Conservation (phyloP, 1,140 invertebrate genomes). For the Sycophaga agraensis region DNA sequence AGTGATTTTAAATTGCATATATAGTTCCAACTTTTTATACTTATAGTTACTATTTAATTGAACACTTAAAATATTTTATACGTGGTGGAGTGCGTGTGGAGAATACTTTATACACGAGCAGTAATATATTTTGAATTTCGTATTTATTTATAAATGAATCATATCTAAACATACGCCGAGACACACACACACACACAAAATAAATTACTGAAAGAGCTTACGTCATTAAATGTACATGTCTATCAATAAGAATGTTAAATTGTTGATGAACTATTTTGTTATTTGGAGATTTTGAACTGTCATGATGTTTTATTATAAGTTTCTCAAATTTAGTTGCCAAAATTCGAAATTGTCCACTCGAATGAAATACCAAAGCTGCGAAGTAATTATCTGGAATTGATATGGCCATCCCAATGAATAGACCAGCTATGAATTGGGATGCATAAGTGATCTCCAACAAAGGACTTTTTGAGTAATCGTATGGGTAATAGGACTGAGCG, state of each 20-base stretch:
- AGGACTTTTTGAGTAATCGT: slow-evolving; percentile 4
- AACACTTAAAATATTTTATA: no score
- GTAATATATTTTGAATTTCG: no score
- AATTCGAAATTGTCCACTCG: not conserved
- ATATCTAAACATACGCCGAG: no score
- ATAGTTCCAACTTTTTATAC: no score
- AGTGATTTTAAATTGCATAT: no score
- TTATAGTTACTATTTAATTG: no score
- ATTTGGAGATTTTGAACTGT: not conserved
- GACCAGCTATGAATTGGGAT: not conserved
- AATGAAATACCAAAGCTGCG: not conserved
- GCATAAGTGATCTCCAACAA: not conserved
- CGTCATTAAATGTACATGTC: slow-evolving; percentile 1
- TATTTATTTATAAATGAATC: no score
- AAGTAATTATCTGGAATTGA: slow-evolving; percentile 6
- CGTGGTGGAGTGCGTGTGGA: no score
- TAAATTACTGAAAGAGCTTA: no score
- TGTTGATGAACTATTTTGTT: not conserved
- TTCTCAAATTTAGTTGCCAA: not conserved
- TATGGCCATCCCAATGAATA: slow-evolving; percentile 1
- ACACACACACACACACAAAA: no score
- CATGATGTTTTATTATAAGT: not conserved
- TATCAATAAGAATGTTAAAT: not conserved
- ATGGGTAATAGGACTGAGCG: slow-evolving; percentile 7
- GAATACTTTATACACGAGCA: no score